A percentile compares a stretch with the other conserved stretches of the same genome.
These are phyloP conservation scores for Eptesicus fuscus DNA, from an alignment of 2,113 vertebrate species.

Conservation along the genomic window DNA sequence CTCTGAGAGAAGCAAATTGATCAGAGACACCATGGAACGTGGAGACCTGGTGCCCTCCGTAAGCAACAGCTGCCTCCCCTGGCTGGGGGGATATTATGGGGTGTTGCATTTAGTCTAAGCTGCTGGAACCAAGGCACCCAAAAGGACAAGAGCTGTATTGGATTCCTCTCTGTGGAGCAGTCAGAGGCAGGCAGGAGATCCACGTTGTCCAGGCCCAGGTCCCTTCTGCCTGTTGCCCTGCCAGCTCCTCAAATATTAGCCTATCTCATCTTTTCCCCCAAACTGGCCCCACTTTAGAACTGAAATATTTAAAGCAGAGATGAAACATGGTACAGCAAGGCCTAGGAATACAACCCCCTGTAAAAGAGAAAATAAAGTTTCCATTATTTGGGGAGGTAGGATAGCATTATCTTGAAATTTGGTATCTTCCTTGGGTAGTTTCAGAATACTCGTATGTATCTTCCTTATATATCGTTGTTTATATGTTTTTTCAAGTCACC, in stretches of 20 bases:
- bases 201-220: not conserved
- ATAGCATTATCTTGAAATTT: not conserved
- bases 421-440: not conserved
- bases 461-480: not conserved
- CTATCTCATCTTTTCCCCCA: not conserved
- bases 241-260: not conserved
- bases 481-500: not conserved
- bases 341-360: not conserved
- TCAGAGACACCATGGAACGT: slow-evolving; percentile 86
- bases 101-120: not conserved
- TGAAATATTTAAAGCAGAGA: not conserved
- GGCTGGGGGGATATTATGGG: not conserved
- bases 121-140: not conserved
- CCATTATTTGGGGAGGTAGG: not conserved
- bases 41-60: slow-evolving; percentile 89
- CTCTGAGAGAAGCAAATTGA: slow-evolving; percentile 87
- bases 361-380: not conserved
- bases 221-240: not conserved
- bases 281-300: not conserved
- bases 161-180: not conserved
- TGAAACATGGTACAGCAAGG: not conserved
- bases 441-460: not conserved
- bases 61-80: slow-evolving; percentile 41
- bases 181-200: not conserved
- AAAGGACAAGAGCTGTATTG: not conserved